Percentiles rank a stretch among this genome's conserved stretches.
phyloP scores from a whole-genome alignment of 2,888 invertebrate genomes.

The Eurois occulta region DNA sequence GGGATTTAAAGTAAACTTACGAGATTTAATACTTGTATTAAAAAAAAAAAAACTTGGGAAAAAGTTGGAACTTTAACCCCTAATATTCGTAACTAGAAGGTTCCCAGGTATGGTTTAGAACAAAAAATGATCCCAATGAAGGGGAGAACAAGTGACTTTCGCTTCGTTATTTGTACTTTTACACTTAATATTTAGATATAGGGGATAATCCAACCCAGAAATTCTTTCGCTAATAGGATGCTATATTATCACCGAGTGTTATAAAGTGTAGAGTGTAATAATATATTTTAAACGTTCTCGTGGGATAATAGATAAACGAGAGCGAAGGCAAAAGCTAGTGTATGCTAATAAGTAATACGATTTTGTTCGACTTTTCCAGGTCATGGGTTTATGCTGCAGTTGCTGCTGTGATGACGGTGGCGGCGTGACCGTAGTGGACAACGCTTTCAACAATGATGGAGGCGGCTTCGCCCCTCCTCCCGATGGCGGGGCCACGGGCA shows the following conservation, averaged over 20 bases:
- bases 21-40: too few species aligned
- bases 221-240: neutral
- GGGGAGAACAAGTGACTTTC: too few species aligned
- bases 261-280: neutral
- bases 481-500: constrained; percentile 68
- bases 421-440: constrained; percentile 73
- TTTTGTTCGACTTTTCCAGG: constrained; percentile 21
- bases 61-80: too few species aligned
- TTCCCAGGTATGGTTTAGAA: too few species aligned
- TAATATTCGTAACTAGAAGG: too few species aligned
- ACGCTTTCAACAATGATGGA: constrained; percentile 57
- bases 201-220: neutral
- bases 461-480: constrained; percentile 52
- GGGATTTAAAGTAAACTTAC: too few species aligned
- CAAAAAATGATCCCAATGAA: too few species aligned
- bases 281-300: neutral
- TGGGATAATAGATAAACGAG: neutral
- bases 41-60: too few species aligned
- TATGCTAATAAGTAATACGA: neutral
- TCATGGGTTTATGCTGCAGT: constrained; percentile 77
- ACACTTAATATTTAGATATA: too few species aligned
- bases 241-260: neutral
- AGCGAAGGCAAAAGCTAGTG: neutral
- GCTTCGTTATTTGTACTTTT: too few species aligned
- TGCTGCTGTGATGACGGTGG: constrained; percentile 69